Evolutionary conservation across 2,113 vertebrate genomes (phyloP).

Genomic region (Amazona vittata): DNA sequence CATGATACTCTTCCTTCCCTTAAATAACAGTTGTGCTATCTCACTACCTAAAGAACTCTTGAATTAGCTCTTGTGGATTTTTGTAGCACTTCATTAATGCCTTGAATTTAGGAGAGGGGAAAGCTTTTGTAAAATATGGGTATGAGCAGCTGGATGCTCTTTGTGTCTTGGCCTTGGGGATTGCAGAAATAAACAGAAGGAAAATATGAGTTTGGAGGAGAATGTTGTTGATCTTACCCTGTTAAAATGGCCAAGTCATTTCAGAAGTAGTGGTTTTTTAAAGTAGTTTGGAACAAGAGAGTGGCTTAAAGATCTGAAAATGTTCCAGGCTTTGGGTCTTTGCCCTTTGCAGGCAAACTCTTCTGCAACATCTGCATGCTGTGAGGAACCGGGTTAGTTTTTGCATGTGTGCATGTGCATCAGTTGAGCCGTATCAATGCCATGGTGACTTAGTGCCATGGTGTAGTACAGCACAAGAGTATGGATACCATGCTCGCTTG

Average conservation of each 20-base stretch:
- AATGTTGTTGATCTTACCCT: slow-evolving; percentile 18
- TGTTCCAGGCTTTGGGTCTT: slow-evolving; percentile 21
- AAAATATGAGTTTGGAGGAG: neutral
- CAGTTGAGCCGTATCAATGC: accelerated
- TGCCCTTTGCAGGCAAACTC: slow-evolving; percentile 18
- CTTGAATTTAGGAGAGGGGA: neutral
- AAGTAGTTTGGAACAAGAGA: neutral
- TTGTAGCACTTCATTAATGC: neutral
- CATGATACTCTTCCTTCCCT: neutral
- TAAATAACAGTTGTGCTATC: neutral
- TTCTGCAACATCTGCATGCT: neutral
- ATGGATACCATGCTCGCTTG: neutral
- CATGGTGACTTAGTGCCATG: accelerated
- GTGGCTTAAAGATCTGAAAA: neutral
- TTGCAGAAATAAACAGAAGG: slow-evolving; percentile 33
- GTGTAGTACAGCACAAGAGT: neutral
- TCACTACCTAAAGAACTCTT: neutral
- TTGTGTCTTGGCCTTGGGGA: neutral
- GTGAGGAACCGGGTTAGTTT: neutral
- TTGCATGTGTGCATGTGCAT: neutral
- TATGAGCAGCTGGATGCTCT: slow-evolving; percentile 34
- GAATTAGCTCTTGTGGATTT: neutral
- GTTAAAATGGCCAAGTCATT: neutral
- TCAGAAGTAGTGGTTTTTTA: neutral
- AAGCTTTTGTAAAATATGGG: slow-evolving; percentile 6